A percentile compares a stretch with the other conserved stretches of the same genome.
Conservation (phyloP, 2,113 vertebrate species). For the Anas platyrhynchos region DNA sequence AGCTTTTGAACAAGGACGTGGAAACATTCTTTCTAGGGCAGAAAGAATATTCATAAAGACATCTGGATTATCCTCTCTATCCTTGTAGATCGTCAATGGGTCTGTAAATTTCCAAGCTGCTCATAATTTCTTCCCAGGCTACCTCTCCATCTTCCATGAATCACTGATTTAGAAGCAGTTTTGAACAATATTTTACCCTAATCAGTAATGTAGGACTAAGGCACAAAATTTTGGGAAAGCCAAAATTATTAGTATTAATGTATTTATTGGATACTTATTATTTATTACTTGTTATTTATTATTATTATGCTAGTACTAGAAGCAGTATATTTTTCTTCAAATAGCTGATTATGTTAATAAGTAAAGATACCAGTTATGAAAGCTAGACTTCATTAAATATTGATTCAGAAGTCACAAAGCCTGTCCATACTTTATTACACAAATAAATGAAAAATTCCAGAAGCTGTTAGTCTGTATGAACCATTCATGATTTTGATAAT, state of each 20-base stretch:
- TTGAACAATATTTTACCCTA: not conserved
- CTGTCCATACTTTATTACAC: conserved; percentile 34
- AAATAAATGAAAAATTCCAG: conserved; percentile 48
- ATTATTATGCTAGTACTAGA: not conserved
- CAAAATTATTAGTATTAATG: not conserved
- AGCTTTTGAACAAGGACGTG: not conserved
- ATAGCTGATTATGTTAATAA: conserved; percentile 38
- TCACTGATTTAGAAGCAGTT: not conserved
- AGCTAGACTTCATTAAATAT: conserved; percentile 49
- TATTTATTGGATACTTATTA: not conserved
- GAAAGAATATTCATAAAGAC: not conserved
- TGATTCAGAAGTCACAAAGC: conserved; percentile 42
- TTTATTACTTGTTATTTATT: conserved; percentile 6
- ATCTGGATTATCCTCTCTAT: not conserved
- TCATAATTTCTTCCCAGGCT: not conserved
- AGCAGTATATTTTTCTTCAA: conserved; percentile 32
- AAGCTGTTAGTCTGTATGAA: conserved; percentile 22
- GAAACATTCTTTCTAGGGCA: not conserved
- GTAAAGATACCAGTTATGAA: conserved; percentile 15
- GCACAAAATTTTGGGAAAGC: not conserved
- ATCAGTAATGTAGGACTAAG: not conserved
- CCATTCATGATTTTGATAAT: conserved; percentile 56
- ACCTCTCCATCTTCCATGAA: not conserved
- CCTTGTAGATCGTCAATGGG: not conserved
- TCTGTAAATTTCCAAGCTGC: not conserved